Evolutionary conservation across 2,888 invertebrate genomes (phyloP).

Genomic region (Drosophila sordidapex): DNA sequence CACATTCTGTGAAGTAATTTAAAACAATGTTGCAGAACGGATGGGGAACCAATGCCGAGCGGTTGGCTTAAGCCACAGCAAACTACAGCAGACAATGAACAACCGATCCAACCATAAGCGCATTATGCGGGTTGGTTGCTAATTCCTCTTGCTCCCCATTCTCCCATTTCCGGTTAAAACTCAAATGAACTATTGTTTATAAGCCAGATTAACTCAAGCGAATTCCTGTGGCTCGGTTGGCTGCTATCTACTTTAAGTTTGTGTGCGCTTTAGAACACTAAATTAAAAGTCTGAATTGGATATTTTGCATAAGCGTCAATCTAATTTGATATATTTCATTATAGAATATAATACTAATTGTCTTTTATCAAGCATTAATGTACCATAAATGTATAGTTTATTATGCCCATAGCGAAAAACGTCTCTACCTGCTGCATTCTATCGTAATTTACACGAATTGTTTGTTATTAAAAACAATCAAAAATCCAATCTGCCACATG

Average conservation of each 20-base stretch:
- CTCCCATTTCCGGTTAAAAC: constrained; percentile 11
- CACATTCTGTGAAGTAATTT: constrained; percentile 64
- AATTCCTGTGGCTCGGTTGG: constrained; percentile 26
- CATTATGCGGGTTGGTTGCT: constrained; percentile 72
- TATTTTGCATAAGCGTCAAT: background rate
- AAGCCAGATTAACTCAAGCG: constrained; percentile 49
- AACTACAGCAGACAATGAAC: constrained; percentile 55
- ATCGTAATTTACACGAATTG: background rate
- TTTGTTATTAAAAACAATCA: constrained; percentile 3
- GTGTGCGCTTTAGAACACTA: background rate
- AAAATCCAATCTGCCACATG: background rate
- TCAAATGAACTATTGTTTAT: constrained; percentile 81
- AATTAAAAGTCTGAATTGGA: background rate
- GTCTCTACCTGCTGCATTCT: background rate
- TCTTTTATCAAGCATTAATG: no score
- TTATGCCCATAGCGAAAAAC: background rate
- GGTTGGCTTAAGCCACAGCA: constrained; percentile 33
- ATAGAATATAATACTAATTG: background rate
- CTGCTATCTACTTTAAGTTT: constrained; percentile 26
- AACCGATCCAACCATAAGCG: constrained; percentile 66
- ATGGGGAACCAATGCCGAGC: background rate
- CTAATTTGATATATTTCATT: background rate
- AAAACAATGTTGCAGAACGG: constrained; percentile 25
- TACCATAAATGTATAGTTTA: background rate
- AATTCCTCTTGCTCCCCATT: background rate